Base-by-base conservation (phyloP, 2,113 vertebrate species). In the Ameiurus melas region DNA sequence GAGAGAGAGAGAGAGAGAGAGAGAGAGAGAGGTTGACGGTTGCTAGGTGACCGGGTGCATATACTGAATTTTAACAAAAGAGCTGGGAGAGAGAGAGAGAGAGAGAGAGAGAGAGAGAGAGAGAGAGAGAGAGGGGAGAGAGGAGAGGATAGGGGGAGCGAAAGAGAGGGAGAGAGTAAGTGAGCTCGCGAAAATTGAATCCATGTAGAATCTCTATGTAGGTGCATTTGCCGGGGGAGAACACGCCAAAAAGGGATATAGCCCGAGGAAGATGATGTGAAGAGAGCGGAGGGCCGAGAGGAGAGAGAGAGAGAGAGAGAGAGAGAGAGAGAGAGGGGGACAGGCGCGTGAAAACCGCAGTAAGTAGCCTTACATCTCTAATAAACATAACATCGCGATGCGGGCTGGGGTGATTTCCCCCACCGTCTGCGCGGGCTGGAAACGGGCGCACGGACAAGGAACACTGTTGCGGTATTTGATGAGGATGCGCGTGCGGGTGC, bases 31-130 rank as follows among this genome's bases (percentile, higher is more conserved):
- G 95, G 95, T 95, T 95, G 95, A 95, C 90, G 95, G 95, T 96
- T 96, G 95, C 95, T 95, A 95, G 95, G 95, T 95, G 95, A 96
- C 95, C 93, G 94, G 93, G 95, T 93, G 95, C 95, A 96, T 96
- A 96, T 96, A 96, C 95, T 95, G 95, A 96, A 96, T 96, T 96
- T 96, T 96, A 96, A 96, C 95, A 95, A 96, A 96, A 96, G 95
- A 95, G 94, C 94, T 93, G 93, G 94, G 91, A 66, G 84, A 75
- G 87, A 60, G 89, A 64, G 87, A 66, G 85, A 62, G 85, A 57
- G 85, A 88, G 90, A 83, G 91, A 89, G 90, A 88, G 90, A 83
- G 89, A 71, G 90, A n/a, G 90, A 94, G 95, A 91, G 94, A 93
- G n/a, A n/a, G n/a, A n/a, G n/a, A n/a, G n/a, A 92, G 93, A 82